These are phyloP conservation scores for Conomelus anceps DNA, from an alignment of 2,888 invertebrate species.

Conservation along the genomic window DNA sequence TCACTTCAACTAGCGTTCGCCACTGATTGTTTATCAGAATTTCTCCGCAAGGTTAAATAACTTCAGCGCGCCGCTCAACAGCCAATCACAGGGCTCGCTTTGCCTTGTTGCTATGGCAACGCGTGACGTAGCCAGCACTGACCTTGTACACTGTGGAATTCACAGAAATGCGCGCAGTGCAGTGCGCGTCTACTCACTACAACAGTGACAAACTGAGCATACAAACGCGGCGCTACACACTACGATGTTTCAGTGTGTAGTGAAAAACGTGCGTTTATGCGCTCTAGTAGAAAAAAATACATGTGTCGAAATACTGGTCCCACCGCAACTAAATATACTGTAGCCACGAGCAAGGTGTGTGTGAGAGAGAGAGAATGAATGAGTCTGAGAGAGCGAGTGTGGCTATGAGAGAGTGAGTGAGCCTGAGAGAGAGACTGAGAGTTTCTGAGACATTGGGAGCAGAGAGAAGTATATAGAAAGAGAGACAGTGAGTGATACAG, in stretches of 20 bases:
- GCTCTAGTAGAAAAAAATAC: too few species aligned
- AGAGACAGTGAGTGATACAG: not conserved
- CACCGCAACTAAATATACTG: too few species aligned
- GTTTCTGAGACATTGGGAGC: not conserved
- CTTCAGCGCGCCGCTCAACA: not conserved
- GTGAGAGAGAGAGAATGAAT: too few species aligned
- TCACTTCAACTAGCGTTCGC: not conserved
- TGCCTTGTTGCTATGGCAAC: not conserved
- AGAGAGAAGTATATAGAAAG: not conserved
- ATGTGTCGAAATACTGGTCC: too few species aligned
- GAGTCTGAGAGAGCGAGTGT: not conserved
- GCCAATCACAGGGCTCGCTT: not conserved
- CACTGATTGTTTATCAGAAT: not conserved
- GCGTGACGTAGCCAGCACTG: not conserved
- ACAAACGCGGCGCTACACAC: not conserved
- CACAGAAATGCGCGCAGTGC: not conserved
- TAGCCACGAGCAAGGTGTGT: too few species aligned
- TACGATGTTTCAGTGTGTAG: too few species aligned
- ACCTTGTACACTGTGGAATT: not conserved
- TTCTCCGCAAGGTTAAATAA: not conserved
- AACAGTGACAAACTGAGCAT: not conserved
- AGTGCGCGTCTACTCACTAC: not conserved
- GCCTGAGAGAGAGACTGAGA: not conserved
- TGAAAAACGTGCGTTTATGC: too few species aligned
- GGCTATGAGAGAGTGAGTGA: not conserved